Evolutionary conservation across 1,140 invertebrate species (phyloP).

Genomic region (Macrobrachium nipponense): DNA sequence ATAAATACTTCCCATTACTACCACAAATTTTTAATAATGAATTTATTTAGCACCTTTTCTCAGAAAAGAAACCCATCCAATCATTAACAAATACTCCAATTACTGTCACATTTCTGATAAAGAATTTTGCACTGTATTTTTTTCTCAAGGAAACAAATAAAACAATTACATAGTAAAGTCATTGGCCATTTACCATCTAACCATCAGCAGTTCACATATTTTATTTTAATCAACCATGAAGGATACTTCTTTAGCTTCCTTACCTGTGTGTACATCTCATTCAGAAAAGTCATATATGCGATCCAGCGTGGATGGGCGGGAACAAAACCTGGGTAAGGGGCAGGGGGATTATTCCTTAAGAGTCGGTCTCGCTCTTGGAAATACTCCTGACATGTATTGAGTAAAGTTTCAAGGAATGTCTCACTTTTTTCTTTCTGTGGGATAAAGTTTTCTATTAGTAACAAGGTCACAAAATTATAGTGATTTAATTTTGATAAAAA

Average conservation of each 20-base stretch:
- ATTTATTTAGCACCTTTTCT: too few relatives aligned
- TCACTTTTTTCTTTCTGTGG: conserved; percentile 82
- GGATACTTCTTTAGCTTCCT: not conserved
- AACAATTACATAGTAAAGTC: too few relatives aligned
- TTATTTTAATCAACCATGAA: too few relatives aligned
- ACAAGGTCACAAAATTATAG: too few relatives aligned
- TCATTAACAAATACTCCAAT: too few relatives aligned
- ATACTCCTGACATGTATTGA: conserved; percentile 91
- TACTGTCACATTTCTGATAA: too few relatives aligned
- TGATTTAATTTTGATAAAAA: too few relatives aligned
- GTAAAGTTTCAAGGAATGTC: conserved; percentile 87
- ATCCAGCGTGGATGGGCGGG: conserved; percentile 76
- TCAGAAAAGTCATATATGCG: conserved; percentile 87
- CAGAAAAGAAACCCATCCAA: too few relatives aligned
- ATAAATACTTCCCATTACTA: too few relatives aligned
- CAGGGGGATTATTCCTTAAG: conserved; percentile 61
- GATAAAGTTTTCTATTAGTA: not conserved
- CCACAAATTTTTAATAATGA: too few relatives aligned
- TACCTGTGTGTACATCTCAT: conserved; percentile 88
- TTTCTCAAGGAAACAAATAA: too few relatives aligned
- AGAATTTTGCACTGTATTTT: not conserved
- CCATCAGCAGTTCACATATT: not conserved
- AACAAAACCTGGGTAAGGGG: conserved; percentile 59
- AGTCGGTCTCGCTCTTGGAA: conserved; percentile 81
- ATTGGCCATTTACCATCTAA: too few relatives aligned